These are phyloP conservation scores for Cossypha dichroa DNA, from an alignment of 2,797 vertebrate genomes.

Conservation along the genomic window DNA sequence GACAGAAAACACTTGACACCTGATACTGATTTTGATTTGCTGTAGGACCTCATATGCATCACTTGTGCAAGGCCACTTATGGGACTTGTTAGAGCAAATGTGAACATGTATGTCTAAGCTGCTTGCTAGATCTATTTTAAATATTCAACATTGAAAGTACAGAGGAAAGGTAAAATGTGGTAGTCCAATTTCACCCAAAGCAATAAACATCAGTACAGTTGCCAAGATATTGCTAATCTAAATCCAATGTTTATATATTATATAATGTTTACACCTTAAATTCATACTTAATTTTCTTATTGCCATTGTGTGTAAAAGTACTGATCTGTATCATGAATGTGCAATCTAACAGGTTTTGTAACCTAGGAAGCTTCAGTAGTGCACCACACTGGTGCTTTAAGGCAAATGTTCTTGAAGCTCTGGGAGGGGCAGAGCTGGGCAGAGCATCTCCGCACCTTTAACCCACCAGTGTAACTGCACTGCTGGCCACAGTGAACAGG, in stretches of 20 bases:
- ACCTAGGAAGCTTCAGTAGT: not conserved
- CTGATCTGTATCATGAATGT: not conserved
- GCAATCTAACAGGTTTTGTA: not conserved
- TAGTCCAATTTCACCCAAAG: not conserved
- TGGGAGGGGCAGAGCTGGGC: not conserved
- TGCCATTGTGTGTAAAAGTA: not conserved
- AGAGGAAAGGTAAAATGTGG: not conserved
- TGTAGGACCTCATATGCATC: not conserved
- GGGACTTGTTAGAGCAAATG: not conserved
- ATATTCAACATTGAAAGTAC: not conserved
- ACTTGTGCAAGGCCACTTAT: not conserved
- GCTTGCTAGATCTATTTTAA: not conserved
- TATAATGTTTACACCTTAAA: not conserved
- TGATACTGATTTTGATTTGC: not conserved
- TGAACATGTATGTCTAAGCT: not conserved
- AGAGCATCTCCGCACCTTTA: not conserved
- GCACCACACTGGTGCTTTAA: not conserved
- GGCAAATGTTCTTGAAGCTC: not conserved
- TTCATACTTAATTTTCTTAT: not conserved
- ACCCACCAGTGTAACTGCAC: fast-evolving
- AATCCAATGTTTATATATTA: not conserved
- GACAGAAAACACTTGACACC: not conserved
- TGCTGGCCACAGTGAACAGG: fast-evolving
- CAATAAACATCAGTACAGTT: not conserved
- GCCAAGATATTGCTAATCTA: not conserved